A percentile compares a stretch with the other conserved stretches of the same genome.
These are phyloP conservation scores for Pseudanteris insignis DNA, from an alignment of 2,888 invertebrate genomes.

Conservation along the genomic window DNA sequence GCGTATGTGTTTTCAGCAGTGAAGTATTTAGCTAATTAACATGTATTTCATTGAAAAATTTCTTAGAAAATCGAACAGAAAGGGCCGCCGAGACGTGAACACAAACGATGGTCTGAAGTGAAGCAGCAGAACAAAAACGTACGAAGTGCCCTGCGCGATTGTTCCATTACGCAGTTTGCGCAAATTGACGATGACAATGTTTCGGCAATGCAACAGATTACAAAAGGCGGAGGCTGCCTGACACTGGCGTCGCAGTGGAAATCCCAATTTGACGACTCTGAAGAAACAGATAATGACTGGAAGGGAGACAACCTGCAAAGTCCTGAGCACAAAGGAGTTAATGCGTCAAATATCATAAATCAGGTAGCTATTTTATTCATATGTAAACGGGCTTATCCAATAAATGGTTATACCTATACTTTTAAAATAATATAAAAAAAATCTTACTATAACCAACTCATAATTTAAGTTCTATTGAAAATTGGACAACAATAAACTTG, in stretches of 20 bases:
- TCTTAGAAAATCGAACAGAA: slow-evolving; percentile 63
- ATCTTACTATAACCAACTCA: not conserved
- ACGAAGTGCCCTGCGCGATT: slow-evolving; percentile 74
- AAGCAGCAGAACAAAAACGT: slow-evolving; percentile 59
- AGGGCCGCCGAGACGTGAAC: slow-evolving; percentile 62
- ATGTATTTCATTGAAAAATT: no score
- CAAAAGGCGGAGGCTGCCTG: slow-evolving; percentile 83
- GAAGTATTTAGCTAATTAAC: no score
- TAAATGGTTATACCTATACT: not conserved
- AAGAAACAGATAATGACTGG: slow-evolving; percentile 95
- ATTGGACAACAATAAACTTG: no score
- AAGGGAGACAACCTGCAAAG: slow-evolving; percentile 76
- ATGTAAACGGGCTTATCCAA: not conserved
- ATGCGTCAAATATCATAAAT: slow-evolving; percentile 53
- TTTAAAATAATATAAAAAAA: not conserved
- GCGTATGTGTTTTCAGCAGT: slow-evolving; percentile 27
- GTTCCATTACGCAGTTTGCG: slow-evolving; percentile 89
- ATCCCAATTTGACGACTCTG: slow-evolving; percentile 94
- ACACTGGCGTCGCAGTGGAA: slow-evolving; percentile 95
- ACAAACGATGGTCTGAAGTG: slow-evolving; percentile 57
- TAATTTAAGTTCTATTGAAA: no score
- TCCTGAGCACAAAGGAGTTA: slow-evolving; percentile 66
- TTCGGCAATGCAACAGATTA: slow-evolving; percentile 87
- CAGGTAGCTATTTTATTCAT: no score
- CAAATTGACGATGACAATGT: slow-evolving; percentile 94